phyloP scores from a whole-genome alignment of 2,888 invertebrate species.

The Sthenelais limicola region DNA sequence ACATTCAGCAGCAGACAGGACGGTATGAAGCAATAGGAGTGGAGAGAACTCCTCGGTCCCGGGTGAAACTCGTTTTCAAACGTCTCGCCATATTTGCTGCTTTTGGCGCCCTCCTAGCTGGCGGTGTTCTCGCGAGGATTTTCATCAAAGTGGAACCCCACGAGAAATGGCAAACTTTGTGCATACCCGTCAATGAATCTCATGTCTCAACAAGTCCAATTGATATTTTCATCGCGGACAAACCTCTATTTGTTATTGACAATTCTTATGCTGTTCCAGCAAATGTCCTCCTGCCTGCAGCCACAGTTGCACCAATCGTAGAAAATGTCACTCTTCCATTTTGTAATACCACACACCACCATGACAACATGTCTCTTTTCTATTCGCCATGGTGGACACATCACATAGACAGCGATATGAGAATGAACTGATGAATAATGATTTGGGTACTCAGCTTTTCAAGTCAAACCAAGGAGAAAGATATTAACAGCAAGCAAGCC shows the following conservation, averaged over 20 bases:
- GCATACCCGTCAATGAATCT: constrained; percentile 27
- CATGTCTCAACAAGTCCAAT: constrained; percentile 13
- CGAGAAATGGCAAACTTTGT: constrained; percentile 2
- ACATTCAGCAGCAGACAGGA: no score
- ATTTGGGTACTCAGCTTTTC: no score
- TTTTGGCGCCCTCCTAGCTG: constrained; percentile 14
- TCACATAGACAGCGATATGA: constrained; percentile 7
- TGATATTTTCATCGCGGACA: no score
- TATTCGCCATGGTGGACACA: not conserved
- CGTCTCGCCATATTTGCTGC: constrained; percentile 14
- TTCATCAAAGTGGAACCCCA: constrained; percentile 18
- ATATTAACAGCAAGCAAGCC: no score
- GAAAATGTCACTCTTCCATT: constrained; percentile 9
- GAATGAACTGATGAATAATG: constrained; percentile 2
- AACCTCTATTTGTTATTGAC: no score
- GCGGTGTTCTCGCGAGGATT: constrained; percentile 17
- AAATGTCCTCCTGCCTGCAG: no score
- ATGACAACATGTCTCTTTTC: not conserved
- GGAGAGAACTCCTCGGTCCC: not conserved
- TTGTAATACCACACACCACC: constrained; percentile 18
- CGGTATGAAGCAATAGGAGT: constrained; percentile 22
- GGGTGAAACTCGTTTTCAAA: constrained; percentile 8
- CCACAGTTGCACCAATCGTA: not conserved
- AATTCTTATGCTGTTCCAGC: no score
- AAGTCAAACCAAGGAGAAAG: no score